Evolutionary conservation across 2,113 vertebrate genomes (phyloP), one percentile per base, ranked within the genome.

Genomic region (Labrus mixtus): DNA sequence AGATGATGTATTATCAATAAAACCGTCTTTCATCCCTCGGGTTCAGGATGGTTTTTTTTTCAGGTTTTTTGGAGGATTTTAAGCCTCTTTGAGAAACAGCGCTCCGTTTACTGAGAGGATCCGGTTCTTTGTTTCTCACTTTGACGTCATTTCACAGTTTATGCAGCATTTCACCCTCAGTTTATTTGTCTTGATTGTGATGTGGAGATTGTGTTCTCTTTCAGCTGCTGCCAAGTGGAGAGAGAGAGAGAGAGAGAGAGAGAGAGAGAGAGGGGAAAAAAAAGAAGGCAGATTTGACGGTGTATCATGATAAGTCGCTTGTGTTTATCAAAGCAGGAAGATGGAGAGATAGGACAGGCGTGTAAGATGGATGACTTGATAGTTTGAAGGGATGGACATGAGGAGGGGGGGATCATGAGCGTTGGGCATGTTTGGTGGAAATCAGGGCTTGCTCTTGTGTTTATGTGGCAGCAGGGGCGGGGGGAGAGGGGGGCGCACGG

Each of bases 351-450:
- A 22, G n/a, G n/a, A 57, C 11, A 16, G 57, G 41, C 23, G 19
- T 25, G 13, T 41, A 56, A 76, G 83, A 87, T 51, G 68, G 79
- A 85, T 82, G 78, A 29, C 36, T 67, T 48, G 75, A 80, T 41
- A 51, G 45, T 75, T 78, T 77, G 78, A 83, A 67, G 73, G 76
- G 64, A 55, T 66, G 53, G 73, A 77, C 13, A 78, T 74, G 65
- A 6, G 58, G 48, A n/a, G 69, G 59, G n/a, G 75, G 66, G 20
- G 68, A 59, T 64, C 15, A 48, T 62, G 60, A 67, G 78, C 33
- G 29, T 25, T 4, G 36, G 54, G 23, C 72, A 81, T 86, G 85
- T 91, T 85, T 63, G 73, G 61, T 67, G 75, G 22, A 84, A 87
- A 79, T 84, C 10, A 79, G 80, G 79, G 76, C 63, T 67, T 83